phyloP scores from a whole-genome alignment of 92 coral and sea anemone species.

The Hydrozoanthus gracilis region DNA sequence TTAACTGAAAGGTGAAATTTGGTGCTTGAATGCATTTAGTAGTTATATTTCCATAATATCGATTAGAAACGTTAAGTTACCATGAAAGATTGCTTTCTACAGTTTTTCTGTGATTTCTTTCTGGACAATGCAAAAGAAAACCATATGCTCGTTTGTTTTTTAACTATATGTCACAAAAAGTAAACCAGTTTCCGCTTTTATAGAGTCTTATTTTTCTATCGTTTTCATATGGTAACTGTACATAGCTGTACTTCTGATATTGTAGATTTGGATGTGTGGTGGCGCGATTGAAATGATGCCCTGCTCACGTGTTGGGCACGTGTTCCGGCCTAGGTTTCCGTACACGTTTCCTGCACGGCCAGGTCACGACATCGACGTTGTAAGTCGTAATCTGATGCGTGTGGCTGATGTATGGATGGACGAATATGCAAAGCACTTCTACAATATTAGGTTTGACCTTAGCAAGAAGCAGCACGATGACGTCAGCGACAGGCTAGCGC shows the following conservation, averaged over 20 bases:
- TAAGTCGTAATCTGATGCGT: conserved; percentile 96
- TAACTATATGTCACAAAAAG: too few species aligned
- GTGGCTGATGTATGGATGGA: conserved; percentile 99
- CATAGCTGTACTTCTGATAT: not conserved
- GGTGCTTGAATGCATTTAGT: too few species aligned
- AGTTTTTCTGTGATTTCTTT: too few species aligned
- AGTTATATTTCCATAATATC: too few species aligned
- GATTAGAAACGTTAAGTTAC: too few species aligned
- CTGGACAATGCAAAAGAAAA: too few species aligned
- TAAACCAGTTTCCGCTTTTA: too few species aligned
- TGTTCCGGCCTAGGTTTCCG: conserved; percentile 96
- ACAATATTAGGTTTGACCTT: conserved; percentile 92
- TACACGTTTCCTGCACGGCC: conserved; percentile 98
- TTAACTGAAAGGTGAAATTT: too few species aligned
- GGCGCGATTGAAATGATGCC: conserved; percentile 97
- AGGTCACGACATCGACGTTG: conserved; percentile 90
- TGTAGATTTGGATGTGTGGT: conserved; percentile 99
- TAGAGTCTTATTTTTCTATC: too few species aligned
- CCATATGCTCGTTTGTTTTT: too few species aligned
- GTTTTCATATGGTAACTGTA: not conserved
- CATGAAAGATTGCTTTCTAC: too few species aligned
- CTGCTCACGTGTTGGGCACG: conserved; percentile 99
- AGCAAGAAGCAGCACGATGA: conserved; percentile 89
- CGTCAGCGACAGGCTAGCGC: conserved; percentile 85
- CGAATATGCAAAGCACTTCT: conserved; percentile 94